Evolutionary conservation across 2,113 vertebrate genomes (phyloP).

Genomic region (Eolophus roseicapilla): DNA sequence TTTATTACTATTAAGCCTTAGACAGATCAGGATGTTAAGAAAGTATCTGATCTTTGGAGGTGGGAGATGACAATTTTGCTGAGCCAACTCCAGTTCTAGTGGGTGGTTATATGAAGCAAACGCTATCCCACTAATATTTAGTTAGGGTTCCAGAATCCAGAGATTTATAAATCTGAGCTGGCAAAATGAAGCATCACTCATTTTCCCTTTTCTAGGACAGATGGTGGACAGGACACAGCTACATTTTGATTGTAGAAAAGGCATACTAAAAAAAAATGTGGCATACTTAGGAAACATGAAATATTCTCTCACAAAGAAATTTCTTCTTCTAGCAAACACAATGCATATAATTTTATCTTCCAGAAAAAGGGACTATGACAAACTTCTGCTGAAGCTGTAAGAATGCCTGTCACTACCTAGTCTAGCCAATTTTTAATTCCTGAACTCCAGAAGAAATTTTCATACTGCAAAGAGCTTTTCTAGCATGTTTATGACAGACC

Average conservation of each 20-base stretch:
- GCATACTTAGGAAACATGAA: neutral
- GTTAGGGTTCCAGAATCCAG: neutral
- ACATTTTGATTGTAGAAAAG: neutral
- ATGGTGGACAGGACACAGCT: neutral
- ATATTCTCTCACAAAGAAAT: neutral
- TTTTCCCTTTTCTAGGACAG: neutral
- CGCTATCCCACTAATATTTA: neutral
- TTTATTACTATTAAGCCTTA: neutral
- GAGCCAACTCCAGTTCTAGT: neutral
- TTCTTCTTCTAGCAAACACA: neutral
- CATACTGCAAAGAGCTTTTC: neutral
- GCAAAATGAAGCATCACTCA: constrained; percentile 6
- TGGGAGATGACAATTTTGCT: neutral
- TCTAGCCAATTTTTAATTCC: neutral
- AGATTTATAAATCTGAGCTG: neutral
- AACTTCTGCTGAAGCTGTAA: neutral
- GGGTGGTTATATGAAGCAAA: neutral
- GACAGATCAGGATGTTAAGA: neutral
- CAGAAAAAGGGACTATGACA: neutral
- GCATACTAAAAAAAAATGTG: neutral
- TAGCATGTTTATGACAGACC: neutral
- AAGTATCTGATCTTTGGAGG: neutral
- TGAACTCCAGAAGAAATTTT: neutral
- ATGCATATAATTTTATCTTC: neutral
- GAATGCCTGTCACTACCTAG: neutral